phyloP scores from a whole-genome alignment of 2,113 vertebrate species.

The Labeo rohita region DNA sequence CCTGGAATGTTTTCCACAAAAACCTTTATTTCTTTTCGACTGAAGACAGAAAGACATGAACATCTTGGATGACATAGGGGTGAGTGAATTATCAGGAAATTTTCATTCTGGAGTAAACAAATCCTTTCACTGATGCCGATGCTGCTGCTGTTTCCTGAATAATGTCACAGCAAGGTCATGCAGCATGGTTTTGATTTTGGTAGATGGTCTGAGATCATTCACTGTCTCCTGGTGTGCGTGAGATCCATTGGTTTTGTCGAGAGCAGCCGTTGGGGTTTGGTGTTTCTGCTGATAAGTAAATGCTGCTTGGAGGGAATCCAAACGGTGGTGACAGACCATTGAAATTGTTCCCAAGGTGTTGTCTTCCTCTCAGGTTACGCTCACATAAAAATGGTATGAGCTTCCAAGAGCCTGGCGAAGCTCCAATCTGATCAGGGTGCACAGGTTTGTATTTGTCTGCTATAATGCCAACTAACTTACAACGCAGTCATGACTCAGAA shows the following conservation, averaged over 20 bases:
- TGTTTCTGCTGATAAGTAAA: conserved; percentile 31
- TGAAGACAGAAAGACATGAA: no score
- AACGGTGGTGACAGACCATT: background rate
- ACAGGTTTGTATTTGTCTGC: background rate
- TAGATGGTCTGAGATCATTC: background rate
- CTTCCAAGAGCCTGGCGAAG: background rate
- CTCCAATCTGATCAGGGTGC: background rate
- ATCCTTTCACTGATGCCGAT: no score
- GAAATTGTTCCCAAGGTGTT: background rate
- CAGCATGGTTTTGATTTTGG: background rate
- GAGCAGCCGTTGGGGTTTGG: background rate
- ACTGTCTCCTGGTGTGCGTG: background rate
- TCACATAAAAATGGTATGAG: background rate
- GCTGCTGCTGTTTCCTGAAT: background rate
- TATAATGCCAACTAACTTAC: background rate
- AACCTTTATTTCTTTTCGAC: no score
- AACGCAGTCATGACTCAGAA: background rate
- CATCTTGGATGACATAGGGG: no score
- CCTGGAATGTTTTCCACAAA: no score
- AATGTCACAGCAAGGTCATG: background rate
- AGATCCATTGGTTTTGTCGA: conserved; percentile 18
- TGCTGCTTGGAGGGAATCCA: background rate
- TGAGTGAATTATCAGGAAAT: no score
- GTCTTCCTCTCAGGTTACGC: background rate
- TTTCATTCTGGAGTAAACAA: no score